These are phyloP conservation scores for Pituophis catenifer DNA, from an alignment of 2,113 vertebrate genomes.

Conservation along the genomic window DNA sequence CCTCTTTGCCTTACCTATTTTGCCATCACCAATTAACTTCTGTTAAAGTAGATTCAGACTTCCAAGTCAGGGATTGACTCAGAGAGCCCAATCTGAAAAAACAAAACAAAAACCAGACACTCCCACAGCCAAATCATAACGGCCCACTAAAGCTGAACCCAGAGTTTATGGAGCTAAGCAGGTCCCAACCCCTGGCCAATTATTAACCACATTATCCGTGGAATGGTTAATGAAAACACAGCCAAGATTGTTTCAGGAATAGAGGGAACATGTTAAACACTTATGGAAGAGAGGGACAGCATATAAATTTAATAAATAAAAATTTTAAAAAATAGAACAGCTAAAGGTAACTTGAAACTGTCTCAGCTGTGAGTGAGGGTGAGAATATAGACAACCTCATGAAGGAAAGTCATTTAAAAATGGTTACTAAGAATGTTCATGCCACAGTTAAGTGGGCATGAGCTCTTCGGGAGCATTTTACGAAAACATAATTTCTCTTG, in stretches of 20 bases:
- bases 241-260: not conserved
- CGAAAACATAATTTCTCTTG: not conserved
- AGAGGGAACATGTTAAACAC: not conserved
- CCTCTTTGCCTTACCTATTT: not conserved
- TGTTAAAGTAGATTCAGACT: too few relatives aligned
- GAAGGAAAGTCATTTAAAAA: not conserved
- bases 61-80: too few relatives aligned
- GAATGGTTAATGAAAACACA: not conserved
- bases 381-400: not conserved
- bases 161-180: not conserved
- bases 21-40: too few relatives aligned
- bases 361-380: not conserved
- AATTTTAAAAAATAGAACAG: not conserved
- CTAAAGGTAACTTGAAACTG: not conserved
- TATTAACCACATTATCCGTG: not conserved
- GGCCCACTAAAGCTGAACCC: not conserved
- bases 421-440: not conserved
- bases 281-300: not conserved
- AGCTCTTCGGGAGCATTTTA: not conserved
- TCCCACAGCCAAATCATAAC: not conserved
- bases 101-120: too few relatives aligned
- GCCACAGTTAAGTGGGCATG: not conserved
- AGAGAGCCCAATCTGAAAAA: too few relatives aligned
- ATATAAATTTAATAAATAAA: not conserved
- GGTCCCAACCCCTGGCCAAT: not conserved